Conservation (phyloP, 2,113 vertebrate genomes). For the Ameiurus melas region DNA sequence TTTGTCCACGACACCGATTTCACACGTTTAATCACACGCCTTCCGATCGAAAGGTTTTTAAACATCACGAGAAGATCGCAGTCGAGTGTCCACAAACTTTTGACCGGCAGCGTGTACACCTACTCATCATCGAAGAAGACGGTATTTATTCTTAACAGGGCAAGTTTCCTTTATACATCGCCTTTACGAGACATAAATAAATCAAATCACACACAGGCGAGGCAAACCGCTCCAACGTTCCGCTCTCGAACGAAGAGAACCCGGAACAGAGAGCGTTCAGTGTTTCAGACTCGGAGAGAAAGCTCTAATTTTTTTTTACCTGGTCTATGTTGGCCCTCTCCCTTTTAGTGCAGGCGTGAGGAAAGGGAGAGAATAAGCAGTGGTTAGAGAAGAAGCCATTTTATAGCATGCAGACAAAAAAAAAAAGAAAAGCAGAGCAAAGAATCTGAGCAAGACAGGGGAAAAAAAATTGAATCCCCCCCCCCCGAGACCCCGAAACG, state of each 20-base stretch:
- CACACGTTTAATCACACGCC: too few relatives aligned
- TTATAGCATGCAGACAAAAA: slow-evolving; percentile 14
- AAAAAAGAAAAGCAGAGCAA: neutral
- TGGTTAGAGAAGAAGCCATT: slow-evolving; percentile 38
- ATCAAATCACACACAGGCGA: neutral
- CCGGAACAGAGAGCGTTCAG: neutral
- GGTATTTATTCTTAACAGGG: neutral
- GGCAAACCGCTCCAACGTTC: neutral
- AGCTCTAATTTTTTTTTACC: slow-evolving; percentile 59
- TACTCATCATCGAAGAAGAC: neutral
- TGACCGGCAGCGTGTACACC: too few relatives aligned
- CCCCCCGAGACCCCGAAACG: neutral
- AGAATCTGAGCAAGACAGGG: neutral
- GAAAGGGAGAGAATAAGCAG: slow-evolving; percentile 59
- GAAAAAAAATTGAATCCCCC: neutral
- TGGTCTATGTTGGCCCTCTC: slow-evolving; percentile 62
- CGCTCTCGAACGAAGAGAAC: neutral
- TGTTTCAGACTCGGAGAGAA: neutral
- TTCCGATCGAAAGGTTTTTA: too few relatives aligned
- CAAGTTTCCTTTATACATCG: neutral
- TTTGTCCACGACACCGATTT: too few relatives aligned
- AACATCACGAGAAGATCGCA: too few relatives aligned
- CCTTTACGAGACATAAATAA: neutral
- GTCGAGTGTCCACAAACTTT: too few relatives aligned
- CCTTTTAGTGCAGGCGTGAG: slow-evolving; percentile 69